Base-by-base conservation (phyloP, 2,113 vertebrate genomes). In the Pseudois nayaur region DNA sequence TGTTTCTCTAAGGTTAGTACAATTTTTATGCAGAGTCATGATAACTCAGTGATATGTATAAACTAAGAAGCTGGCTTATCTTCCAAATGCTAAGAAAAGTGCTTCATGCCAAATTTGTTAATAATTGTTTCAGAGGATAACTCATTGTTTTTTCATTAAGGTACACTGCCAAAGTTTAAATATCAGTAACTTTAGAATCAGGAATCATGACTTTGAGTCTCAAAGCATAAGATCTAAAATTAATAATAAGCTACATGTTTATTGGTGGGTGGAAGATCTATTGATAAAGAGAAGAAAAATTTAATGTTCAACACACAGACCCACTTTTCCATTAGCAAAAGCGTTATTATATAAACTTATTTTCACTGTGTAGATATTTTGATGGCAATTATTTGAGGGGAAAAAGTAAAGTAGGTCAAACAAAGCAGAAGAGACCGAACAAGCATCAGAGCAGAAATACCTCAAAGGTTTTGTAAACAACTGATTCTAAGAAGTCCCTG, bases 161-260 rank as follows among this genome's bases (percentile, higher is more conserved):
- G 93, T 85, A 97, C 87, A 88, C 40, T 97, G 91, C 82, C 97
- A 97, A 94, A 57, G 52, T 90, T 97, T 97, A 98, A 97, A 98
- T 97, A 97, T 98, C 59, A 91, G 98, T 88, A 97, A 97, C 40
- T 97, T 96, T 78, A 95, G 96, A 98, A 97, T 89, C 81, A 87
- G 89, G 55, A 82, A 87, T 55, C 59, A 27, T 91, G 31, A 62
- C 87, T 97, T 97, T 95, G 62, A 96, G 94, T 87, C 60, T 19
- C 23, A 29, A 64, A 78, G n/a, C 52, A 45, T 96, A 89, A 86
- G 85, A 57, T 85, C 78, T 83, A 15, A 48, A 94, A 95, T 95
- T 97, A 94, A 93, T 95, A 84, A 96, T 93, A 67, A 91, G 74
- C n/a, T 52, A 36, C 48, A 21, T 87, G 48, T 94, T 94, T 96